phyloP scores from a whole-genome alignment of 2,888 invertebrate genomes.

The Cloeon dipterum region DNA sequence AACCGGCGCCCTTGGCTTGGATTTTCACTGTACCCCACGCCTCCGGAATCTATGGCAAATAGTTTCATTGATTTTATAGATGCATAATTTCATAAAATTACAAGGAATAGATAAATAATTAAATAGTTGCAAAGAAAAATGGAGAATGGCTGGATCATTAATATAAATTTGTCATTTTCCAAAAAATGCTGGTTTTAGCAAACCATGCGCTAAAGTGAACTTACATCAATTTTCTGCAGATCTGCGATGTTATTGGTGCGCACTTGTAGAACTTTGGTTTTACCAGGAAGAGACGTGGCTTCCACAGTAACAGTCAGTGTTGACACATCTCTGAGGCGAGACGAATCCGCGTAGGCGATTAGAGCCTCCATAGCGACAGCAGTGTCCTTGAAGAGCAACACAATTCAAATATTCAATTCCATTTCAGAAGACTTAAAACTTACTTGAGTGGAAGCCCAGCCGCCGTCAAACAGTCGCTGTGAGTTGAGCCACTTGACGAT shows the following conservation, averaged over 20 bases:
- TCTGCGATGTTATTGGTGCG: slow-evolving; percentile 53
- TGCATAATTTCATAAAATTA: too few relatives aligned
- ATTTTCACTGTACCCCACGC: slow-evolving; percentile 91
- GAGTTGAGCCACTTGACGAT: slow-evolving; percentile 82
- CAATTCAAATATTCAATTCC: not conserved
- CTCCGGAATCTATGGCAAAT: slow-evolving; percentile 42
- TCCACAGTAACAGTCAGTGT: slow-evolving; percentile 55
- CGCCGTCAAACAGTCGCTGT: slow-evolving; percentile 65
- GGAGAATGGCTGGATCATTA: too few relatives aligned
- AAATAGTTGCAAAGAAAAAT: too few relatives aligned
- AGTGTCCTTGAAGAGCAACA: slow-evolving; percentile 57
- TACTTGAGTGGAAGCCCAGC: slow-evolving; percentile 67
- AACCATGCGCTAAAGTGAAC: slow-evolving; percentile 7
- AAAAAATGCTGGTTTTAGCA: too few relatives aligned
- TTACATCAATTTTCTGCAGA: slow-evolving; percentile 53
- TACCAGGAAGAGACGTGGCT: slow-evolving; percentile 53
- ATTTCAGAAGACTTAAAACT: not conserved
- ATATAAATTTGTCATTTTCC: too few relatives aligned
- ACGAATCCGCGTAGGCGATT: slow-evolving; percentile 68
- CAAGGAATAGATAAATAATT: not conserved
- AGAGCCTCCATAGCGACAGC: slow-evolving; percentile 71
- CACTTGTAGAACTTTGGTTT: slow-evolving; percentile 39
- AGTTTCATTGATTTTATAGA: not conserved
- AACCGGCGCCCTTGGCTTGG: slow-evolving; percentile 80
- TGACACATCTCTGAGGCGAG: slow-evolving; percentile 66